Conservation (phyloP, 2,888 invertebrate genomes). For the Mesodorylaimus sp. region DNA sequence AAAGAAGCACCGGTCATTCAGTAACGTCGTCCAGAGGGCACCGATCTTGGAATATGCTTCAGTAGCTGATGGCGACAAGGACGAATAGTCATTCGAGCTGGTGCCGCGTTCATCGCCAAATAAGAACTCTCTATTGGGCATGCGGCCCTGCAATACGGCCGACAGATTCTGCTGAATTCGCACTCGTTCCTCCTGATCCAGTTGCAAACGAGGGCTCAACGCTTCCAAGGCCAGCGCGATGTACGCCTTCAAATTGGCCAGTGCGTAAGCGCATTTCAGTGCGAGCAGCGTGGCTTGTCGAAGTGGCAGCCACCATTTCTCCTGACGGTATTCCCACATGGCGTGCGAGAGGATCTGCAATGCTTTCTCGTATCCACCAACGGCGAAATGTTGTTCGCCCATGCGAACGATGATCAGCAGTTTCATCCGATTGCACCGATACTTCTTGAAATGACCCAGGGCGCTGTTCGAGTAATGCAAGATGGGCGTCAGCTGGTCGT, state of each 20-base stretch:
- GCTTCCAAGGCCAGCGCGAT: conserved; percentile 8
- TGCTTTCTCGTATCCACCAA: conserved; percentile 7
- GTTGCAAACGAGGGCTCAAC: background rate
- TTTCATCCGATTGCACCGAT: conserved; percentile 11
- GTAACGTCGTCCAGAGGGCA: background rate
- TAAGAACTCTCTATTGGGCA: conserved; percentile 6
- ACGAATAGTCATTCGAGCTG: no score
- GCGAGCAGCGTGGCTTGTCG: background rate
- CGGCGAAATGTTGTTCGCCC: conserved; percentile 7
- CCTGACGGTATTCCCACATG: conserved; percentile 11
- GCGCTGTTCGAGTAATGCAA: conserved; percentile 20
- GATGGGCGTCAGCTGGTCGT: conserved; percentile 10
- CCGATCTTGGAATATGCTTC: background rate
- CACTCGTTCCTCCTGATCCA: background rate
- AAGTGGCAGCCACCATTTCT: conserved; percentile 9
- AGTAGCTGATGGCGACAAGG: background rate
- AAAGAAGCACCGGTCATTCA: conserved; percentile 10
- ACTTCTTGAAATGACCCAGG: conserved; percentile 20
- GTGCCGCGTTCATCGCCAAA: no score
- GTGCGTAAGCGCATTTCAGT: conserved; percentile 8
- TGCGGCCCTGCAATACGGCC: conserved; percentile 1
- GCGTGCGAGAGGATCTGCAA: conserved; percentile 3
- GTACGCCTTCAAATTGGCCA: conserved; percentile 11
- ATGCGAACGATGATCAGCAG: conserved; percentile 13
- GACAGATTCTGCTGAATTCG: conserved; percentile 8